Conservation (phyloP, 2,888 invertebrate genomes). For the Cheilosia soror region DNA sequence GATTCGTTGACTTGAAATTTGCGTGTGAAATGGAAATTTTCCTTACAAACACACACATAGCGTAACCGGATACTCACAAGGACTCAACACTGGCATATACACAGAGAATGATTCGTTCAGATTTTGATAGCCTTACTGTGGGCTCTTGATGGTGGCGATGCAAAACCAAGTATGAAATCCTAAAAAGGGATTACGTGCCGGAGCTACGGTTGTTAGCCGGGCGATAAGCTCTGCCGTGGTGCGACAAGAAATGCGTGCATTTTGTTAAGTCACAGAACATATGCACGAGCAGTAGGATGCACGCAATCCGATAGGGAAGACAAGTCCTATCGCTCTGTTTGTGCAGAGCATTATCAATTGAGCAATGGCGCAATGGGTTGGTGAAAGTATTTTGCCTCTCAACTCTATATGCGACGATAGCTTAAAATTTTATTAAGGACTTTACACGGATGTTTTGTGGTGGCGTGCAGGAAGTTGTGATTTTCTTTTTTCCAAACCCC, state of each 20-base stretch:
- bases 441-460: slow-evolving; percentile 24
- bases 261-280: slow-evolving; percentile 44
- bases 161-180: slow-evolving; percentile 18
- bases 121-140: slow-evolving; percentile 48
- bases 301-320: slow-evolving; percentile 33
- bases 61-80: slow-evolving; percentile 20
- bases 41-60: not conserved
- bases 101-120: slow-evolving; percentile 35
- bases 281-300: slow-evolving; percentile 43
- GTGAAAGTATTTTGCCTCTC: too few relatives aligned
- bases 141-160: not conserved
- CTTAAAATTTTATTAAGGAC: slow-evolving; percentile 15
- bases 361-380: not conserved
- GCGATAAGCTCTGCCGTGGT: slow-evolving; percentile 26
- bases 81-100: slow-evolving; percentile 35
- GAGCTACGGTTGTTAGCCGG: not conserved
- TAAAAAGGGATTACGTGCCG: slow-evolving; percentile 26
- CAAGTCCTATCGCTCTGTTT: slow-evolving; percentile 23
- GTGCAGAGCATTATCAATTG: slow-evolving; percentile 7
- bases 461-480: slow-evolving; percentile 2
- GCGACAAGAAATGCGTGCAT: slow-evolving; percentile 49
- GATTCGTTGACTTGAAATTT: slow-evolving; percentile 59
- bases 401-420: not conserved
- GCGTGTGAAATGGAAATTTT: slow-evolving; percentile 54
- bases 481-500: not conserved